Percentiles rank a stretch among this genome's conserved stretches.
phyloP scores from a whole-genome alignment of 2,888 invertebrate genomes.

The Drosophila hamatofila region DNA sequence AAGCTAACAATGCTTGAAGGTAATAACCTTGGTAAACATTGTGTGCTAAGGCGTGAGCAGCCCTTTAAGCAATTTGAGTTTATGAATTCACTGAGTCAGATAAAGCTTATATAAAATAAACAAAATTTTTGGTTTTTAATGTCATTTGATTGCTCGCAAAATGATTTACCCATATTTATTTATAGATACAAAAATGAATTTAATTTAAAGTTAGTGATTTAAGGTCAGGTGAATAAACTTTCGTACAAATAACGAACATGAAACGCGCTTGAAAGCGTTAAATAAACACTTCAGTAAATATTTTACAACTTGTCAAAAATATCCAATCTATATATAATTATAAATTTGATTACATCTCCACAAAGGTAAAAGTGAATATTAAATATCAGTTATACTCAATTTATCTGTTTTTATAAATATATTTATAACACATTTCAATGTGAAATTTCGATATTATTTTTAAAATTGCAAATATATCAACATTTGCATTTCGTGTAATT shows the following conservation, averaged over 20 bases:
- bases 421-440: background rate
- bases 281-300: background rate
- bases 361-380: background rate
- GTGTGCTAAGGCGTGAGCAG: background rate
- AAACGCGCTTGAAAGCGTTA: background rate
- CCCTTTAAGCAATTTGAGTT: too few relatives aligned
- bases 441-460: background rate
- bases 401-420: background rate
- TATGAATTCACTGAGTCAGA: too few relatives aligned
- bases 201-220: background rate
- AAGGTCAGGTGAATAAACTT: background rate
- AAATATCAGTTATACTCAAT: background rate
- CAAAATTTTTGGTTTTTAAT: too few relatives aligned
- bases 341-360: background rate
- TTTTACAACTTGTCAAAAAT: background rate
- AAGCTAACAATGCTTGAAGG: background rate
- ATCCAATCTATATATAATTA: background rate
- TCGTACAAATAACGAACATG: background rate
- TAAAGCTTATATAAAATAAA: too few relatives aligned
- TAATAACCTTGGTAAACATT: conserved; percentile 6
- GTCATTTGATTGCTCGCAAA: too few relatives aligned
- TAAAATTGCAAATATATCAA: background rate
- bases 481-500: background rate
- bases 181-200: background rate
- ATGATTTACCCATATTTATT: too few relatives aligned